Conservation (phyloP, 2,113 vertebrate genomes). For the Nothoprocta pentlandii region DNA sequence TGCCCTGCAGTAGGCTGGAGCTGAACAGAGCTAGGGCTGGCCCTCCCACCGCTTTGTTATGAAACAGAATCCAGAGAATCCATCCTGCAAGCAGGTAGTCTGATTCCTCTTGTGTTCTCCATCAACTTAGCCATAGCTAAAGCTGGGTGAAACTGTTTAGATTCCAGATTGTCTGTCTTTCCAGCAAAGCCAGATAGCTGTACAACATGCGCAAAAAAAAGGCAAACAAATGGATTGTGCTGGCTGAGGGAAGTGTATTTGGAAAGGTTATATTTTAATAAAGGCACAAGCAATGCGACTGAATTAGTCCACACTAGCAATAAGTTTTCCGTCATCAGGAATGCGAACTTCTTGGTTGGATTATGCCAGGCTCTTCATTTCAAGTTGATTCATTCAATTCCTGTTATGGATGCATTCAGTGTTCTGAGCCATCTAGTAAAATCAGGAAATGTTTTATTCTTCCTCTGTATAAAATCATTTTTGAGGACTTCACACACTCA, state of each 20-base stretch:
- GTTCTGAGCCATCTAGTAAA: background rate
- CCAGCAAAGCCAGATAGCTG: background rate
- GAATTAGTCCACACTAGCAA: constrained; percentile 2
- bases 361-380: background rate
- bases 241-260: constrained; percentile 5
- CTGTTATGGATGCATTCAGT: background rate
- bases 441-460: background rate
- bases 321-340: constrained; percentile 28
- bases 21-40: background rate
- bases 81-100: accelerated
- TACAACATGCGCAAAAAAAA: background rate
- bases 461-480: background rate
- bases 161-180: background rate
- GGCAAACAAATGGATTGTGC: background rate
- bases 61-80: background rate
- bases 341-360: constrained; percentile 18
- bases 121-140: background rate
- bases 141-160: background rate
- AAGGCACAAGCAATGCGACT: constrained; percentile 44
- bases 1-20: constrained; percentile 35
- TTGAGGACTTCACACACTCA: background rate
- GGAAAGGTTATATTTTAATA: constrained; percentile 12
- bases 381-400: background rate
- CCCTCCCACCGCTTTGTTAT: constrained; percentile 24
- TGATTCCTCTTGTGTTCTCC: background rate